Conservation (phyloP, 2,113 vertebrate species). For the Gasterosteus nipponicus region DNA sequence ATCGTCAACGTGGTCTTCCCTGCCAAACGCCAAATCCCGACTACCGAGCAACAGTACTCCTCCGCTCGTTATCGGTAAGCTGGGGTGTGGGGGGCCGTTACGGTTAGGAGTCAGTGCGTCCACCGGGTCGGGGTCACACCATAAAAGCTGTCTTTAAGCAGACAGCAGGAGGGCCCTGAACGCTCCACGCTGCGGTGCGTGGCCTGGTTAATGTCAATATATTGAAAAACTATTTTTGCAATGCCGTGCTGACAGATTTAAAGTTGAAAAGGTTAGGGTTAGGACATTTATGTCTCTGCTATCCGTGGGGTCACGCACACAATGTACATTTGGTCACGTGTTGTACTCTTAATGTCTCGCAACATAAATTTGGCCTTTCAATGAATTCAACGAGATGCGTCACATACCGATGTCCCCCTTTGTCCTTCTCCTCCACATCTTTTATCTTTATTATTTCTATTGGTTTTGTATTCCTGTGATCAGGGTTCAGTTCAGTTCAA, state of each 20-base stretch:
- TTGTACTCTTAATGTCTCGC: neutral
- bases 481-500: too few species aligned
- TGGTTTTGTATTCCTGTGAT: too few species aligned
- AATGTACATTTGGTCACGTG: constrained; percentile 33
- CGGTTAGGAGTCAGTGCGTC: neutral
- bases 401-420: neutral
- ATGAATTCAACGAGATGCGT: neutral
- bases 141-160: too few species aligned
- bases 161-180: neutral
- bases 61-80: constrained; percentile 88
- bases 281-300: neutral
- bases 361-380: neutral
- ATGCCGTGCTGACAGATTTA: neutral
- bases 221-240: neutral
- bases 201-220: neutral
- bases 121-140: too few species aligned
- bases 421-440: neutral
- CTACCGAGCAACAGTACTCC: constrained; percentile 82
- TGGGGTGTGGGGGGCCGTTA: too few species aligned
- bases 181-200: neutral
- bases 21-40: constrained; percentile 76
- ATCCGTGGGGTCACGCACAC: neutral
- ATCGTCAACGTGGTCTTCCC: constrained; percentile 90
- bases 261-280: neutral
- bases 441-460: too few species aligned